Evolutionary conservation across 2,797 vertebrate genomes (phyloP), one percentile per base, ranked within the genome.

Genomic region (Acanthopagrus latus): DNA sequence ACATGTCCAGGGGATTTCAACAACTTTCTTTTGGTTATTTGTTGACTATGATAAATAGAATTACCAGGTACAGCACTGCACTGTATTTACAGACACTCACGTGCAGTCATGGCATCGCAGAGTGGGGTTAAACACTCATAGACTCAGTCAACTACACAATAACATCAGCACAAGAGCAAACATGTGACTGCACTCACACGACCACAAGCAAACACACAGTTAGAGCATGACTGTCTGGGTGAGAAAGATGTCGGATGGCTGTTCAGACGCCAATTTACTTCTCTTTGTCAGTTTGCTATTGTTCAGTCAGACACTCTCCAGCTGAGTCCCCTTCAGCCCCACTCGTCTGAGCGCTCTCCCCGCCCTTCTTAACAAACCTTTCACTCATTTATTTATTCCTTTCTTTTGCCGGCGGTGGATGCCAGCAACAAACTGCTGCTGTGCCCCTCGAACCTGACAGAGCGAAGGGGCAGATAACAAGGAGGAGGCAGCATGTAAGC

Each of bases 301-400:
- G 85, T 86, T 82, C 77, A 71, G 72, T 75, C 78, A 71, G 65
- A 68, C 59, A 9, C 79, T 73, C 79, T 87, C 86, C 85, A 80
- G 66, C 83, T 82, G 88, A 90, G 85, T 65, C 88, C 76, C 83
- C 88, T 90, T 90, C 88, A 90, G 90, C 89, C 76, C 14, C 83
- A 80, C 86, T 84, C 7, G 68, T 78, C 86, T 72, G 86, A 23
- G 43, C 0, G 48, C 84, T 63, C 79, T 55, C 51, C 62, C 56
- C 46, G 21, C 50, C 71, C 74, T 54, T 66, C 76, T 80, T 80
- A 78, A 86, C 84, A 80, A 92, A 86, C 78, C 79, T 56, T 77
- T 76, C 56, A 59, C 76, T 84, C 75, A 66, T 90, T 87, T 82
- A 82, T 93, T 85, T 81, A 80, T 86, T 73, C 85, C 65, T 75